These are phyloP conservation scores for Tetanocera ferruginea DNA, from an alignment of 2,888 invertebrate genomes.

Conservation along the genomic window DNA sequence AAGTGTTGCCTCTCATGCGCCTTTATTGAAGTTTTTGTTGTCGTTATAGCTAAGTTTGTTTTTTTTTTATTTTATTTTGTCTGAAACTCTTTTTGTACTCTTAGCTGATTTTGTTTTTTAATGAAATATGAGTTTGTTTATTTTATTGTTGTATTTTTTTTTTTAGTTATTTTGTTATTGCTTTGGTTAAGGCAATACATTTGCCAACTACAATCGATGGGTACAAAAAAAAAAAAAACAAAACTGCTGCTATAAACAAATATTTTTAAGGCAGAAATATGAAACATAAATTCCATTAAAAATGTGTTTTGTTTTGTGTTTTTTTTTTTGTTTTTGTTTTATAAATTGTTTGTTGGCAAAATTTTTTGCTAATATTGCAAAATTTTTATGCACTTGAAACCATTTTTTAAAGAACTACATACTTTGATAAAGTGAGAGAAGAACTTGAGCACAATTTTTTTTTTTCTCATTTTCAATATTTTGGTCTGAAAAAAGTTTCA, in stretches of 20 bases:
- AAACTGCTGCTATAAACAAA: neutral
- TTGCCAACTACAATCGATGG: neutral
- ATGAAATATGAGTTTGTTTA: conserved; percentile 38
- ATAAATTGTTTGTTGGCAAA: too few relatives aligned
- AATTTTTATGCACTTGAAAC: too few relatives aligned
- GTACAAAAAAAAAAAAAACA: neutral
- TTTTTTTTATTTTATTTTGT: neutral
- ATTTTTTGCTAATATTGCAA: too few relatives aligned
- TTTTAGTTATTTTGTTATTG: conserved; percentile 37
- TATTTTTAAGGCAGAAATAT: neutral
- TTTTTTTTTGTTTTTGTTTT: too few relatives aligned
- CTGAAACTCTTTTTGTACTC: neutral
- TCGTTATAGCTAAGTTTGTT: neutral
- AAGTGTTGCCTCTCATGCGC: conserved; percentile 35
- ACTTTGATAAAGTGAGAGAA: too few relatives aligned
- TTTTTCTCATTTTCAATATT: too few relatives aligned
- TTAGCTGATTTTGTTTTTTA: conserved; percentile 9
- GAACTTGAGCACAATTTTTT: too few relatives aligned
- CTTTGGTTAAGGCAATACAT: conserved; percentile 40
- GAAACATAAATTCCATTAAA: neutral
- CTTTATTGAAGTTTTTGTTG: neutral
- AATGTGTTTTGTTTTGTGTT: neutral
- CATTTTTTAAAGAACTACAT: too few relatives aligned
- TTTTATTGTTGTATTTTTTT: conserved; percentile 20
- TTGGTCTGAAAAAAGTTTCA: too few relatives aligned